Evolutionary conservation across 2,113 vertebrate genomes (phyloP), one percentile per base, ranked within the genome.

Genomic region (Empidonax alnorum): DNA sequence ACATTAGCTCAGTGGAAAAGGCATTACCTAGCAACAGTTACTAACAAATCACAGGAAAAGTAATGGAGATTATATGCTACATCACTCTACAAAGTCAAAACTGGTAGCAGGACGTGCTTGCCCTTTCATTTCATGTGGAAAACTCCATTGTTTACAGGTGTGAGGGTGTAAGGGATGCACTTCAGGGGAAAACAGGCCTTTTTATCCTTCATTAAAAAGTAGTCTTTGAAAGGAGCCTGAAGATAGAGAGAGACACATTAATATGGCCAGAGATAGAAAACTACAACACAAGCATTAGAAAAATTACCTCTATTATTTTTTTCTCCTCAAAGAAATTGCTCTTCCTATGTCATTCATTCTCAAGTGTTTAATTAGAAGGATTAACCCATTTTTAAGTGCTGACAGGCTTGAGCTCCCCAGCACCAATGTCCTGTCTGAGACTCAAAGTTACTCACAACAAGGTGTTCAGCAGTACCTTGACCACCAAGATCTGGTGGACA

Each of bases 21-120:
- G 72, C 78, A 97, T 97, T 93, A 94, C 97, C 93, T 98, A 98
- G 97, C 96, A 98, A 97, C 96, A 77, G 93, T 94, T 72, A 96
- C 94, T 91, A 96, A 95, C 95, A 97, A 97, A 97, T 85, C 61
- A 56, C 79, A 94, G 59, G 84, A 91, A 93, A 95, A 97, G 93
- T 74, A 96, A 95, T 61, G 81, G 83, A 91, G 89, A 95, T 84
- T 75, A 91, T 52, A 52, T 76, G 46, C 90, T 81, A 67, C 66
- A 74, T 90, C 81, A 85, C 85, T 95, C 90, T 42, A 55, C 22
- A 39, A 49, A 96, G 92, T 95, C 84, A 93, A 93, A 97, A 96
- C 24, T 76, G 94, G 95, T 84, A 94, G 80, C 67, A 85, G 94
- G 94, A 78, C 92, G 68, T 75, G 42, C 90, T 95, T 94, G 86